Evolutionary conservation across 2,888 invertebrate species (phyloP), one percentile per base, ranked within the genome.

Genomic region (Ferdinandea cuprea): DNA sequence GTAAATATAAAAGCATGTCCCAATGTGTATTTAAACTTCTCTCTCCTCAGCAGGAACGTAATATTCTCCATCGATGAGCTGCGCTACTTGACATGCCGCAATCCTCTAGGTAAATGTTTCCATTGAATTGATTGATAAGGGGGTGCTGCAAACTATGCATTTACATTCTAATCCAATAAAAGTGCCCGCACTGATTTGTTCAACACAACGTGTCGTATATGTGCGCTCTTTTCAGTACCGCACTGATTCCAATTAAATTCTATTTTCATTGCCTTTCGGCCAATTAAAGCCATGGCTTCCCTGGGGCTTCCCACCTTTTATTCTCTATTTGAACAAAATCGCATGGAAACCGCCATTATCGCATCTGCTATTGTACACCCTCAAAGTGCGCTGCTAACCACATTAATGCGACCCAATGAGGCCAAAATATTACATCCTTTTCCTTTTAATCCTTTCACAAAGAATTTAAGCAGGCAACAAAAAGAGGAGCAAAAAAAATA

Each of bases 191-290:
- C 59, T 61, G 50, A 61, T 61, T 50, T 61, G 40, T 19, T 32
- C 30, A 6, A 59, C 21, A 42, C 17, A 46, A 19, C 13, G 44
- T n/a, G 52, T 30, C 59, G 56, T 77, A 83, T 54, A 58, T n/a
- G 37, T 61, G 59, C 59, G 40, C 42, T 42, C 52, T 48, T 44
- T 21, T 13, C 48, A 30, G 44, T 35, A 58, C 61, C 72, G 59
- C 71, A 77, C 71, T 72, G 72, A 66, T 83, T 83, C 19, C 44
- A 61, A 56, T 61, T 66, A 66, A 72, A 83, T 72, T 68, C 72
- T 40, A 61, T 44, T 68, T 59, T 44, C 44, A 56, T 19, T 46
- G 63, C 58, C 37, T 68, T 68, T 72, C 28, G 72, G 54, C 61
- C 68, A 73, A 83, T 83, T 78, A 77, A 72, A 52, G 56, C 35